Base-by-base conservation (phyloP, 2,797 vertebrate species). In the Steatocranus sp. region DNA sequence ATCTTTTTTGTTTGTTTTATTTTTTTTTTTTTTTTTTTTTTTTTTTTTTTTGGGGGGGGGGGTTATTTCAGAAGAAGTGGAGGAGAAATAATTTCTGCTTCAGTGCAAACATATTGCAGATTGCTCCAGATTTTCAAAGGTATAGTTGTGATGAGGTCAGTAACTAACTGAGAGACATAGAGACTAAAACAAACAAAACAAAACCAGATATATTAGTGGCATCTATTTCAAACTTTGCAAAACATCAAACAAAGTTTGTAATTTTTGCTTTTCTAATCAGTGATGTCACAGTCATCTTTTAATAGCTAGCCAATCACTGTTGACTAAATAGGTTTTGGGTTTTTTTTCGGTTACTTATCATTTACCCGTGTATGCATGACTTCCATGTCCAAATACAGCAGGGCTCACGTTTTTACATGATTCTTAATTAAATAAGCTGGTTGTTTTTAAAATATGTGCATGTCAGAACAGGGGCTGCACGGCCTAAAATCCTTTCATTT, bases 291-390 rank as follows among this genome's bases (percentile, higher is more conserved):
- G 4, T 70, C 5, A 27, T 41, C 1, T 15, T 68, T 68, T 68
- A 36, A 20, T 32, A 32, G 14, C 53, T 11, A 32, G 6, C 36
- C 14, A 68, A 43, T 41, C 36, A 10, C 63, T 1, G 20, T 0
- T 23, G 36, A 36, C 12, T 41, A 17, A 66, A 66, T 23, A 6
- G 18, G 7, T 66, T 14, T 36, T 1, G 1, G 0, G 0, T 2
- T 32, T 12, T 3, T 41, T 38, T 66, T 4, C 0, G 0, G n/a
- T 41, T 36, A 66, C 11, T 41, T 66, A 15, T 66, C 20, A 41
- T 66, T 66, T 4, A 23, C 8, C 36, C 2, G 3, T 41, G n/a
- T 23, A 17, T 15, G 12, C 12, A 4, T 17, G 63, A 41, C 20
- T 25, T 10, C 5, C 20, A 25, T 43, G 36, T 41, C 9, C 20